Percentiles rank a stretch among this genome's conserved stretches.
Evolutionary conservation across 2,888 invertebrate species (phyloP).

Genomic region (Unio pictorum): DNA sequence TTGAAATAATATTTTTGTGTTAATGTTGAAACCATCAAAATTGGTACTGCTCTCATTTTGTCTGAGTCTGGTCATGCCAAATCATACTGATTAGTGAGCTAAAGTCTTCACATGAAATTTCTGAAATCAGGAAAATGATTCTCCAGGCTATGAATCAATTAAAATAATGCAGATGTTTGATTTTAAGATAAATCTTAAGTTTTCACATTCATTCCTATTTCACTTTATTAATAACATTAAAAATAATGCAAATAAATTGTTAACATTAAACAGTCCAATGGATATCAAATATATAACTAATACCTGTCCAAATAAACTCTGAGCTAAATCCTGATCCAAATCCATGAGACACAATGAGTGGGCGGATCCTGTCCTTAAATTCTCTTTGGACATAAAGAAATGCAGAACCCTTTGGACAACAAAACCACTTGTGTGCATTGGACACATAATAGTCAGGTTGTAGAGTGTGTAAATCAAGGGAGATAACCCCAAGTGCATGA

Average conservation of each 20-base stretch:
- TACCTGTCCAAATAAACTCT: slow-evolving; percentile 70
- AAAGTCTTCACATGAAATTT: no score
- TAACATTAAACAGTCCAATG: background rate
- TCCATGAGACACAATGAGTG: slow-evolving; percentile 69
- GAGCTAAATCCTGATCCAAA: slow-evolving; percentile 68
- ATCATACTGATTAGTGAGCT: no score
- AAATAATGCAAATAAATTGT: background rate
- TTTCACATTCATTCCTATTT: no score
- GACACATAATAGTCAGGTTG: slow-evolving; percentile 66
- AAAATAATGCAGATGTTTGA: no score
- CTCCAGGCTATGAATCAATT: no score
- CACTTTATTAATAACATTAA: background rate
- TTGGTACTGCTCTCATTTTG: no score
- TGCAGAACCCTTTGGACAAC: slow-evolving; percentile 67
- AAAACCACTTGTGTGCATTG: slow-evolving; percentile 70
- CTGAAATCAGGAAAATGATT: no score
- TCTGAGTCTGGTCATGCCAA: no score
- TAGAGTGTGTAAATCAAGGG: slow-evolving; percentile 48
- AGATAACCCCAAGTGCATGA: slow-evolving; percentile 64
- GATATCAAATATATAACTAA: background rate
- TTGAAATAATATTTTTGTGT: no score
- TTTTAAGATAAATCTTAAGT: no score
- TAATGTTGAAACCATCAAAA: no score
- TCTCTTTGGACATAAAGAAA: slow-evolving; percentile 63
- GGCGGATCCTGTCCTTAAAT: slow-evolving; percentile 49